Evolutionary conservation across 2,113 vertebrate species (phyloP).

Genomic region (Pteronura brasiliensis): DNA sequence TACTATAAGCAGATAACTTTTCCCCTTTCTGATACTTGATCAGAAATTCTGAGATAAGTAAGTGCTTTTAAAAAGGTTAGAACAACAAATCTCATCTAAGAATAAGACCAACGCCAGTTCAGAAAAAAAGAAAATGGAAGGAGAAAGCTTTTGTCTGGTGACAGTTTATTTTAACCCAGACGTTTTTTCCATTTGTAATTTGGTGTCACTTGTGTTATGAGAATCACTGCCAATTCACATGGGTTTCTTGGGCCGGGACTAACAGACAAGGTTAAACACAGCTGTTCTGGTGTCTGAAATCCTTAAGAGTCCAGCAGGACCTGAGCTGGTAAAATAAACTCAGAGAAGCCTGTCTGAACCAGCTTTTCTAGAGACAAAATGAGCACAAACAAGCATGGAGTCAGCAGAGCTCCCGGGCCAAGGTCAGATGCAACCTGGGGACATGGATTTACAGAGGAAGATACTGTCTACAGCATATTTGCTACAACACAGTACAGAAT

Average conservation of each 20-base stretch:
- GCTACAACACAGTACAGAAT: background rate
- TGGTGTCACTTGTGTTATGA: slow-evolving; percentile 72
- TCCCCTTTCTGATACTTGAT: background rate
- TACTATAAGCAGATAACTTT: background rate
- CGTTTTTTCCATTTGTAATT: slow-evolving; percentile 81
- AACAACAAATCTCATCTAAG: slow-evolving; percentile 70
- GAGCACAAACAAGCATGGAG: slow-evolving; percentile 58
- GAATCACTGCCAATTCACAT: slow-evolving; percentile 80
- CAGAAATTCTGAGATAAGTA: slow-evolving; percentile 6
- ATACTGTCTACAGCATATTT: background rate
- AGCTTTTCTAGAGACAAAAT: slow-evolving; percentile 68
- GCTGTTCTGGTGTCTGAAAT: slow-evolving; percentile 77
- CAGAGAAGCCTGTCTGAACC: slow-evolving; percentile 66
- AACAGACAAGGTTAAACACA: slow-evolving; percentile 80
- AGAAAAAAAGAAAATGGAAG: slow-evolving; percentile 60
- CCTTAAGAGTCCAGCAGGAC: slow-evolving; percentile 73
- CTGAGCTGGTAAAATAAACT: slow-evolving; percentile 80
- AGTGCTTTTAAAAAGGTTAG: slow-evolving; percentile 62
- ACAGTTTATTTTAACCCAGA: slow-evolving; percentile 82
- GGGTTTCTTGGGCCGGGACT: slow-evolving; percentile 75
- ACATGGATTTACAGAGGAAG: background rate
- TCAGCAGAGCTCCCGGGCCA: slow-evolving; percentile 20
- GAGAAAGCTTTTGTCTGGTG: slow-evolving; percentile 74
- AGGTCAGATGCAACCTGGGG: slow-evolving; percentile 42
- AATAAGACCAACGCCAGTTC: slow-evolving; percentile 74